Evolutionary conservation across 2,797 vertebrate species (phyloP).

Genomic region (Hippopotamyrus pictus): DNA sequence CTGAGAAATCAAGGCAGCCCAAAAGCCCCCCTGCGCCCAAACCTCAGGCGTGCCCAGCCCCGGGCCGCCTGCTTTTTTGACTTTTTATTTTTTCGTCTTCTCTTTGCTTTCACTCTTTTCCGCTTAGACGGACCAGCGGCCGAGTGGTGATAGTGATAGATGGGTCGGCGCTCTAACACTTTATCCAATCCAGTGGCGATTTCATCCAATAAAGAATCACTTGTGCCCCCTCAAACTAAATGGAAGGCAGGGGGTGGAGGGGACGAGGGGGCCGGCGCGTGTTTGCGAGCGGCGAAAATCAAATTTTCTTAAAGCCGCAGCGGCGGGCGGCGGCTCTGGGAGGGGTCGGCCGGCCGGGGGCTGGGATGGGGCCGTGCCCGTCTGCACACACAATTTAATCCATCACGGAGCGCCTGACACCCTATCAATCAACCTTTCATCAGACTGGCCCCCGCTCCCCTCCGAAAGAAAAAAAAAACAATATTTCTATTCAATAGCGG

Average conservation of each 20-base stretch:
- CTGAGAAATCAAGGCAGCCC: slow-evolving; percentile 48
- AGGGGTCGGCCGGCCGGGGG: slow-evolving; percentile 69
- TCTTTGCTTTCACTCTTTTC: slow-evolving; percentile 64
- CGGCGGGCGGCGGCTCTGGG: slow-evolving; percentile 58
- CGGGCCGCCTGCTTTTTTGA: slow-evolving; percentile 61
- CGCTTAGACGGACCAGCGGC: slow-evolving; percentile 72
- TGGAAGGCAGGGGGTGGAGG: slow-evolving; percentile 76
- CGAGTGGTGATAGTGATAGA: slow-evolving; percentile 75
- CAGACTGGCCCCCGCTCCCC: slow-evolving; percentile 68
- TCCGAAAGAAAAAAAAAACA: slow-evolving; percentile 72
- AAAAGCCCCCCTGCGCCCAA: slow-evolving; percentile 54
- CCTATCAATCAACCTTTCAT: slow-evolving; percentile 99
- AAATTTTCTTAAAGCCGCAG: slow-evolving; percentile 76
- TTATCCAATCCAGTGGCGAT: slow-evolving; percentile 79
- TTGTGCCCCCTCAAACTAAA: slow-evolving; percentile 81
- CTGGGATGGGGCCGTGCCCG: slow-evolving; percentile 73
- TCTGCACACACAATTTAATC: slow-evolving; percentile 99
- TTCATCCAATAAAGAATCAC: slow-evolving; percentile 83
- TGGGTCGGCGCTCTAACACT: slow-evolving; percentile 78
- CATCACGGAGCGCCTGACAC: slow-evolving; percentile 88
- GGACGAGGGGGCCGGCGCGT: slow-evolving; percentile 67
- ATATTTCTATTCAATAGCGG: slow-evolving; percentile 96
- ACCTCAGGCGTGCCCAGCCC: slow-evolving; percentile 69
- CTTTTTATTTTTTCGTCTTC: slow-evolving; percentile 35
- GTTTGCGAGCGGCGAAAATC: slow-evolving; percentile 78